Evolutionary conservation across 1,140 invertebrate genomes (phyloP).

Genomic region (Coenobita brevimanus): DNA sequence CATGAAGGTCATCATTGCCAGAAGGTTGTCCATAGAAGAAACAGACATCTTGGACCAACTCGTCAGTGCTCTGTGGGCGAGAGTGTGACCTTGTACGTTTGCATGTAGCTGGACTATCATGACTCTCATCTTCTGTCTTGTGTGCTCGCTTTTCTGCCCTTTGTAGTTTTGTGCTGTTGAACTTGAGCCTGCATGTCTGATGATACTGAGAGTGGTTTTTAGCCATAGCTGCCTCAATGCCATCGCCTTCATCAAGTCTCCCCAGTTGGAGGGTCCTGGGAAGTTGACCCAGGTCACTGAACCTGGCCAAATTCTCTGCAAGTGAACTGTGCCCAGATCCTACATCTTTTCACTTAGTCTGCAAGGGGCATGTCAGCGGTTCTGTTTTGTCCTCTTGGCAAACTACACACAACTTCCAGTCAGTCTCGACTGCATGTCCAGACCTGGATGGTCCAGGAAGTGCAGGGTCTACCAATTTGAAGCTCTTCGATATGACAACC

Average conservation of each 20-base stretch:
- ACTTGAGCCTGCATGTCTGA: constrained; percentile 13
- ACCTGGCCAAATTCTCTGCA: constrained; percentile 30
- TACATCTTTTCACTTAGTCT: not conserved
- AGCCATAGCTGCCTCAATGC: not conserved
- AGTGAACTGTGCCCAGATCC: constrained; percentile 41
- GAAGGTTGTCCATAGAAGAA: constrained; percentile 22
- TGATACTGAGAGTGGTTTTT: not conserved
- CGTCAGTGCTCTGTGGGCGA: not conserved
- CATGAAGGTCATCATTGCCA: not conserved
- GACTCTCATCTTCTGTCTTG: not conserved
- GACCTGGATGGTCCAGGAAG: too few relatives aligned
- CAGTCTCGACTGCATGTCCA: too few relatives aligned
- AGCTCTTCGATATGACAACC: too few relatives aligned
- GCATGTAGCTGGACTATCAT: constrained; percentile 4
- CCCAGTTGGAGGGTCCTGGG: not conserved
- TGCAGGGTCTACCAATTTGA: too few relatives aligned
- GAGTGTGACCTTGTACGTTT: constrained; percentile 24
- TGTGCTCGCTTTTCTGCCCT: too few relatives aligned
- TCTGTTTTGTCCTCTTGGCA: constrained; percentile 45
- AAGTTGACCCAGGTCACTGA: not conserved
- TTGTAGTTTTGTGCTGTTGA: not conserved
- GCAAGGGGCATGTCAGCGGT: constrained; percentile 18
- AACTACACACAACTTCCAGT: not conserved
- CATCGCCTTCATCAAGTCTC: not conserved
- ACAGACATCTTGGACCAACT: not conserved